A percentile compares a stretch with the other conserved stretches of the same genome.
These are phyloP conservation scores for Euborellia annulipes DNA, from an alignment of 1,140 invertebrate genomes.

Conservation along the genomic window DNA sequence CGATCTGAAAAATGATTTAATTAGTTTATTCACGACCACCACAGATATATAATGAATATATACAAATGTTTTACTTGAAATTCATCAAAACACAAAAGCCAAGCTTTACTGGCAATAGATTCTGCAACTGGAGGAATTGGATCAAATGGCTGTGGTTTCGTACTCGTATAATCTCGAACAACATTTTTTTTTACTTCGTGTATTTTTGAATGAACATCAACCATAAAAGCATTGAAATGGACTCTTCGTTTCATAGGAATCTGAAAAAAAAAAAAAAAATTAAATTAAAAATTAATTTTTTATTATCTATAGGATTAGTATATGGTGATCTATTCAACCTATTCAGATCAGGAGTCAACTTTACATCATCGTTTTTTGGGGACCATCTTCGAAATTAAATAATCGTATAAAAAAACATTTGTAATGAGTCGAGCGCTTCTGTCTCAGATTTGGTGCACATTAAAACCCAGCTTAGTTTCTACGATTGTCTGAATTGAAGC, in stretches of 20 bases:
- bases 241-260: conserved; percentile 60
- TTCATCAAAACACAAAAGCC: conserved; percentile 97
- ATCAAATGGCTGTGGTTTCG: conserved; percentile 66
- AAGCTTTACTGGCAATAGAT: conserved; percentile 65
- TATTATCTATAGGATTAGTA: too few species aligned
- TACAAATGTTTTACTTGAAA: conserved; percentile 43
- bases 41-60: not conserved
- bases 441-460: too few species aligned
- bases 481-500: too few species aligned
- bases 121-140: conserved; percentile 88
- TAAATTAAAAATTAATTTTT: too few species aligned
- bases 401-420: too few species aligned
- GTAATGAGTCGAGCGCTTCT: too few species aligned
- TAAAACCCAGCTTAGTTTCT: too few species aligned
- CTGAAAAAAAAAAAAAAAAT: conserved; percentile 24
- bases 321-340: too few species aligned
- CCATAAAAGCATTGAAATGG: conserved; percentile 97
- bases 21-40: not conserved
- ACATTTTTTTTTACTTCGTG: conserved; percentile 63
- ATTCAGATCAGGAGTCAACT: too few species aligned
- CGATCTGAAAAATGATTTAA: not conserved
- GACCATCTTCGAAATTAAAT: too few species aligned
- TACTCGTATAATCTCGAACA: conserved; percentile 43
- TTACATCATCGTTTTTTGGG: too few species aligned
- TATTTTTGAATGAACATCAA: conserved; percentile 80